Evolutionary conservation across 2,888 invertebrate genomes (phyloP), one percentile per base, ranked within the genome.

Genomic region (Andrena marginata): DNA sequence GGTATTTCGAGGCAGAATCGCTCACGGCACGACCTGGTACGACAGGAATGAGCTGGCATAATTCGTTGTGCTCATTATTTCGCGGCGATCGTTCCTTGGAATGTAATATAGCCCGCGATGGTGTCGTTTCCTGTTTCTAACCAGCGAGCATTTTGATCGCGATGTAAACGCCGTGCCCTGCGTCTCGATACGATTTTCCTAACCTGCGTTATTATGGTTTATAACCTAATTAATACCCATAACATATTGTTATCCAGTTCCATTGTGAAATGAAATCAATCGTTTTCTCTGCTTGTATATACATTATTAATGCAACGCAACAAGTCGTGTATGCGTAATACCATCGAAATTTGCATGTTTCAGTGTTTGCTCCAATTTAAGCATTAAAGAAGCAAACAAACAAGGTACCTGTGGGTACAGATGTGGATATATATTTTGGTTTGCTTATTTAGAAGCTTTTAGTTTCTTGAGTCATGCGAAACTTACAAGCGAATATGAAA

Each of bases 21-120:
- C 79, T 87, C 82, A 83, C 89, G 88, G 86, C 89, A 89, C 89
- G 84, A 89, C 87, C 85, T 89, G 87, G 88, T 88, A 90, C 86
- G 82, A 85, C 85, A 85, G 86, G 90, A 91, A 92, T 92, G 93
- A 92, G 90, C 92, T 91, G 91, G 92, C 92, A 90, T 80, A 92
- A 91, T 85, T 84, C 82, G 78, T 85, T 75, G 85, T 81, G 76
- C 86, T 82, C 85, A 87, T 85, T 85, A 82, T 86, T 88, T 83
- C 62, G 26, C 48, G 65, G 67, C 10, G 59, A 80, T 77, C 49
- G 35, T 70, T 76, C 71, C 35, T 48, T 42, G 29, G 70, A 73
- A 76, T 80, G 8, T 59, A 63, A 60, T 75, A 4, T 20, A 59
- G 16, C 63, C 70, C n/a, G 13, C 13, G 49, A 56, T 51, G 49